phyloP scores from a whole-genome alignment of 2,797 vertebrate species.

The Stomatorhinus walkeri region DNA sequence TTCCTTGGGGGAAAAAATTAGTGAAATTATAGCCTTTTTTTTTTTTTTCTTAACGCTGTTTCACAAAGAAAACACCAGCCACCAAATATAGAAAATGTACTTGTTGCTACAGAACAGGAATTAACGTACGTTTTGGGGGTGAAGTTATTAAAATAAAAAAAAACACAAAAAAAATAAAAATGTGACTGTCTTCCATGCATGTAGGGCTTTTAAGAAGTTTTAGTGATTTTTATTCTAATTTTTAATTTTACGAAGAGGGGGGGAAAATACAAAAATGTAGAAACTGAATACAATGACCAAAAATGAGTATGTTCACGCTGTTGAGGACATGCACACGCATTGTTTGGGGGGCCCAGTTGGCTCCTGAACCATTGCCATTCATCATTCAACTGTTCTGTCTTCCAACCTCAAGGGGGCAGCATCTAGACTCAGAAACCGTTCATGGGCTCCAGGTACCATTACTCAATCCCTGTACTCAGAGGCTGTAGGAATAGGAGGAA shows the following conservation, averaged over 20 bases:
- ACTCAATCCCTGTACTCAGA: background rate
- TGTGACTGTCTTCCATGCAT: slow-evolving; percentile 72
- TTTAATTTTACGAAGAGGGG: slow-evolving; percentile 51
- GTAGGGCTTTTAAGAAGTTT: slow-evolving; percentile 63
- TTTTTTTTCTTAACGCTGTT: slow-evolving; percentile 49
- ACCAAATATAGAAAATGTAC: slow-evolving; percentile 51
- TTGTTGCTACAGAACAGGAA: slow-evolving; percentile 43
- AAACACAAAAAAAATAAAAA: slow-evolving; percentile 1
- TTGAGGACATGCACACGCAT: slow-evolving; percentile 7
- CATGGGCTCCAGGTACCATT: background rate
- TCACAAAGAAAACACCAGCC: slow-evolving; percentile 66
- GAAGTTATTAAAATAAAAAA: slow-evolving; percentile 21
- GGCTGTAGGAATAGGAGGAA: background rate
- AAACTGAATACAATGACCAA: slow-evolving; percentile 63
- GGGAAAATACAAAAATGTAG: slow-evolving; percentile 22
- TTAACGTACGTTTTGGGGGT: slow-evolving; percentile 36
- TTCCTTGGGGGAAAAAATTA: slow-evolving; percentile 24
- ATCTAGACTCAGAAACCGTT: slow-evolving; percentile 24
- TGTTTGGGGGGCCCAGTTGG: slow-evolving; percentile 33
- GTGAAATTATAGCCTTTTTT: slow-evolving; percentile 53
- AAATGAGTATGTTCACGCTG: slow-evolving; percentile 58
- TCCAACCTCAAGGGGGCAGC: slow-evolving; percentile 47
- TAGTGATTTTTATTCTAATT: slow-evolving; percentile 53
- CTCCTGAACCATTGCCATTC: slow-evolving; percentile 34
- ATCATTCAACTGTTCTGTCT: slow-evolving; percentile 36